phyloP scores from a whole-genome alignment of 1,140 invertebrate genomes.

The Sinonovacula constricta region DNA sequence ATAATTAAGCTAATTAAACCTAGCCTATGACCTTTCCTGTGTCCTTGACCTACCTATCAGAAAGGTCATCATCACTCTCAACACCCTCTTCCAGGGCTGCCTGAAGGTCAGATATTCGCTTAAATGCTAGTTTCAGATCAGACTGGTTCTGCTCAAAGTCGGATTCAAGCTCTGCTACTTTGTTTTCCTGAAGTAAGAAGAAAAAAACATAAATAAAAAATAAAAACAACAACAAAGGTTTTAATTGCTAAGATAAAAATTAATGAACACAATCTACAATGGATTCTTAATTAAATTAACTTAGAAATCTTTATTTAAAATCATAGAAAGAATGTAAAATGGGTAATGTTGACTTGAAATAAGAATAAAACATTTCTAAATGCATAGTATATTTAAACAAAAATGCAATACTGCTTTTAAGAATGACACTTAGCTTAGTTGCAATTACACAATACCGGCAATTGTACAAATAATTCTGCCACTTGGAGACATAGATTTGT shows the following conservation, averaged over 20 bases:
- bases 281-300: too few species aligned
- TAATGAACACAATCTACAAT: too few species aligned
- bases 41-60: constrained; percentile 63
- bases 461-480: background rate
- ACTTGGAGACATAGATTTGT: background rate
- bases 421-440: too few species aligned
- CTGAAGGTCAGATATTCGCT: constrained; percentile 91
- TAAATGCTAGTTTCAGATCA: constrained; percentile 89
- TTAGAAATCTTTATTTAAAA: too few species aligned
- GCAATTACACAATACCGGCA: background rate
- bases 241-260: too few species aligned
- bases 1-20: too few species aligned
- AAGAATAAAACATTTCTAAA: too few species aligned
- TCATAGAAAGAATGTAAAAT: too few species aligned
- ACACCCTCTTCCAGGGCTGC: constrained; percentile 87
- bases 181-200: constrained; percentile 69
- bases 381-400: too few species aligned
- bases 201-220: background rate
- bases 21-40: too few species aligned
- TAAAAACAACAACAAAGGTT: background rate
- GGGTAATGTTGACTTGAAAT: too few species aligned
- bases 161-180: constrained; percentile 75
- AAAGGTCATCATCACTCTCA: constrained; percentile 73
- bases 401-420: too few species aligned
- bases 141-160: constrained; percentile 80